Conservation (phyloP, 2,888 invertebrate species). For the Phaonia tiefii region DNA sequence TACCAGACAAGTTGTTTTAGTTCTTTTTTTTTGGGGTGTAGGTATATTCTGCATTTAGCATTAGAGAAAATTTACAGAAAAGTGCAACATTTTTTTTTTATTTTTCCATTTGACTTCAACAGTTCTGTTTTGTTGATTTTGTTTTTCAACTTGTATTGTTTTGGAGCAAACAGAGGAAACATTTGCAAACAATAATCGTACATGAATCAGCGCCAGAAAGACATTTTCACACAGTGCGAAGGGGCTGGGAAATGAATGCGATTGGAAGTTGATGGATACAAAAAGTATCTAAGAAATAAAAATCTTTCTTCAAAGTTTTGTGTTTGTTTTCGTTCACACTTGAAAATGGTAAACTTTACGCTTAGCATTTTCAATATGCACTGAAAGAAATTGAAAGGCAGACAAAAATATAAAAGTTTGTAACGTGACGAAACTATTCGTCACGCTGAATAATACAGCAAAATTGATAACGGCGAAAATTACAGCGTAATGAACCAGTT, state of each 20-base stretch:
- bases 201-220: constrained; percentile 60
- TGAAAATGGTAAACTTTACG: constrained; percentile 43
- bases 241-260: background rate
- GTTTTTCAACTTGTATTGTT: background rate
- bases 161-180: constrained; percentile 37
- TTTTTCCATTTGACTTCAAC: constrained; percentile 43
- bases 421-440: too few species aligned
- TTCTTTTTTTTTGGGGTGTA: constrained; percentile 8
- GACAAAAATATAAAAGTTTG: too few species aligned
- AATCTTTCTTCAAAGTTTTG: background rate
- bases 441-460: too few species aligned
- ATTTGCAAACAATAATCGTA: constrained; percentile 63
- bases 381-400: constrained; percentile 31
- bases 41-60: constrained; percentile 47
- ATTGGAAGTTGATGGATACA: too few species aligned
- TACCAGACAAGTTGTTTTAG: background rate
- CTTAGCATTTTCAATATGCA: constrained; percentile 37
- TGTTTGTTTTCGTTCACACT: constrained; percentile 25
- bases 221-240: constrained; percentile 46
- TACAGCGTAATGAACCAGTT: too few species aligned
- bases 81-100: constrained; percentile 32
- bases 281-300: too few species aligned
- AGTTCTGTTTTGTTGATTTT: constrained; percentile 26
- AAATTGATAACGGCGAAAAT: too few species aligned
- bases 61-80: constrained; percentile 47